Evolutionary conservation across 2,113 vertebrate species (phyloP).

Genomic region (Xyliphius kryptos): DNA sequence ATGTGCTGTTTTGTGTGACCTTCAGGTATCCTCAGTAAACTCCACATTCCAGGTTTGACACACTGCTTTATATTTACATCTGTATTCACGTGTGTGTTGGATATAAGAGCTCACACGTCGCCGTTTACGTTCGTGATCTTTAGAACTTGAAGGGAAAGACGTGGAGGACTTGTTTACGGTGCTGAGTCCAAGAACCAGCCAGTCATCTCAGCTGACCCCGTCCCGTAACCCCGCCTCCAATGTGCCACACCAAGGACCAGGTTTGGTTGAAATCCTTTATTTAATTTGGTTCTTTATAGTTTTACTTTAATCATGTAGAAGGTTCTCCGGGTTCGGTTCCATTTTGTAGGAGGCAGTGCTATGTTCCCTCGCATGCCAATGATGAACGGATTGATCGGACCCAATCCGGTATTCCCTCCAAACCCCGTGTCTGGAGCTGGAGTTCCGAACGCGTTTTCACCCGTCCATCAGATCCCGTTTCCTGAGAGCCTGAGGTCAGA

Average conservation of each 20-base stretch:
- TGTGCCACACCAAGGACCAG: slow-evolving; percentile 64
- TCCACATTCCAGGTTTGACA: slow-evolving; percentile 89
- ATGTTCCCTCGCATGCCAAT: slow-evolving; percentile 76
- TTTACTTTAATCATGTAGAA: too few relatives aligned
- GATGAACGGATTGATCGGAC: slow-evolving; percentile 82
- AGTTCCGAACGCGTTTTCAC: slow-evolving; percentile 62
- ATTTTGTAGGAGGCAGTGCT: slow-evolving; percentile 60
- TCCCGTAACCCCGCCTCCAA: slow-evolving; percentile 46
- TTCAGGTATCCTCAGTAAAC: slow-evolving; percentile 80
- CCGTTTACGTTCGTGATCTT: background rate
- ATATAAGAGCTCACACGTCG: background rate
- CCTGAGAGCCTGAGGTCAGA: slow-evolving; percentile 53
- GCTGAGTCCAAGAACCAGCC: slow-evolving; percentile 74
- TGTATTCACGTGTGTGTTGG: background rate
- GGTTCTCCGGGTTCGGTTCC: slow-evolving; percentile 12
- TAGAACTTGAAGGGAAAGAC: slow-evolving; percentile 92
- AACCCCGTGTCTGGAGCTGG: slow-evolving; percentile 60
- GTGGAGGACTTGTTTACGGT: slow-evolving; percentile 96
- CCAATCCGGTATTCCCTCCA: slow-evolving; percentile 67
- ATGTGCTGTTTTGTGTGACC: slow-evolving; percentile 11
- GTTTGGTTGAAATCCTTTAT: too few relatives aligned
- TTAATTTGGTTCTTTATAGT: too few relatives aligned
- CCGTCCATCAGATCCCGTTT: slow-evolving; percentile 65
- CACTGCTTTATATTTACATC: too few relatives aligned
- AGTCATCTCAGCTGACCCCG: slow-evolving; percentile 57